A percentile compares a stretch with the other conserved stretches of the same genome.
Evolutionary conservation across 2,888 invertebrate genomes (phyloP).

Genomic region (Acanthosepion esculentum): DNA sequence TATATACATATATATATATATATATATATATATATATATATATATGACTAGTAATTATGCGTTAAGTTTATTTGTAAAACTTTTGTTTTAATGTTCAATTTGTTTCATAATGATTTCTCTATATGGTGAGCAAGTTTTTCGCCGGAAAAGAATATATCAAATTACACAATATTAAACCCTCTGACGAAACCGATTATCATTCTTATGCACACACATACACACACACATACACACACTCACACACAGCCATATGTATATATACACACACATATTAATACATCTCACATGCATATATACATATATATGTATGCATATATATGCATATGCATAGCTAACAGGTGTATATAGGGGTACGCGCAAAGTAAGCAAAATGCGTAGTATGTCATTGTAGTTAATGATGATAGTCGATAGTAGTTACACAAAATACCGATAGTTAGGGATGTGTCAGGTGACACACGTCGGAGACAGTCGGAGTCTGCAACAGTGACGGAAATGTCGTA

Average conservation of each 20-base stretch:
- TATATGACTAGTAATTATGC: too few species aligned
- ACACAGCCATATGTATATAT: not conserved
- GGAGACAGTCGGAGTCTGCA: not conserved
- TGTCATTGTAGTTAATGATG: not conserved
- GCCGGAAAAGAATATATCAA: too few species aligned
- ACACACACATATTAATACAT: not conserved
- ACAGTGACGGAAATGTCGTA: not conserved
- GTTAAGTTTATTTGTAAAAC: too few species aligned
- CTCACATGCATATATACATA: not conserved
- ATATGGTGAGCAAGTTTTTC: too few species aligned
- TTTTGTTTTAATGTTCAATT: too few species aligned
- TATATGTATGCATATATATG: not conserved
- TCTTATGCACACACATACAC: too few species aligned
- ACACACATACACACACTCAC: too few species aligned
- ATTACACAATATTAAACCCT: too few species aligned
- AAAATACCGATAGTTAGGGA: not conserved
- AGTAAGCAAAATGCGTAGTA: not conserved
- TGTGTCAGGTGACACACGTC: conserved; percentile 15
- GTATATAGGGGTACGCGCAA: not conserved
- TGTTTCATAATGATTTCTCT: too few species aligned
- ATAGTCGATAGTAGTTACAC: not conserved
- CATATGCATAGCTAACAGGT: not conserved
- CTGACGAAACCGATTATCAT: too few species aligned
- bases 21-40: too few species aligned
- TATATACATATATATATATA: too few species aligned